Evolutionary conservation across 2,888 invertebrate genomes (phyloP).

Genomic region (Eutolmus rufibarbis): DNA sequence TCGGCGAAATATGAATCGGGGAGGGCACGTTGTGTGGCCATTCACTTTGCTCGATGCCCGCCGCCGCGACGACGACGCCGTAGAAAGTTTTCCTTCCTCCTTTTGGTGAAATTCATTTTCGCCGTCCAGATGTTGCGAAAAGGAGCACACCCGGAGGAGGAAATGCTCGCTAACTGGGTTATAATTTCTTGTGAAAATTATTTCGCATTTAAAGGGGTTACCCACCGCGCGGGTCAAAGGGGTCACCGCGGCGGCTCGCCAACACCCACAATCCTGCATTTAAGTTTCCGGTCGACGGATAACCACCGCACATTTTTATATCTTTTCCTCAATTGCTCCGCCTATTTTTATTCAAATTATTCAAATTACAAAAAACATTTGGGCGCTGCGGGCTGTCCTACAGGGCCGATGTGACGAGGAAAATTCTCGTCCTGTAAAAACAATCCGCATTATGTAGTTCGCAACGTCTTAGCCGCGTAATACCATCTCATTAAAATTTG

Average conservation of each 20-base stretch:
- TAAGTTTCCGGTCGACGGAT: background rate
- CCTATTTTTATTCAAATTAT: background rate
- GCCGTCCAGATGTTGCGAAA: constrained; percentile 1
- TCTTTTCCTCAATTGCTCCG: background rate
- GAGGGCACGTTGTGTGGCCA: background rate
- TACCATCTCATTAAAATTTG: too few species aligned
- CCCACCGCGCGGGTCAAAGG: background rate
- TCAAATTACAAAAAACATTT: background rate
- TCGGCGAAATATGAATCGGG: background rate
- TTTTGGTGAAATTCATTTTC: background rate
- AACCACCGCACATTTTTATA: background rate
- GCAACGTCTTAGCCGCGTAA: too few species aligned
- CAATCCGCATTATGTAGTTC: too few species aligned
- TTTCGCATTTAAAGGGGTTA: background rate
- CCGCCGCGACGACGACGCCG: background rate
- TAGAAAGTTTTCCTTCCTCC: background rate
- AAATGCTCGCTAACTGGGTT: constrained; percentile 7
- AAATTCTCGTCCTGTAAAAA: background rate
- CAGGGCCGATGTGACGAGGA: background rate
- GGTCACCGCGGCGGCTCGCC: background rate
- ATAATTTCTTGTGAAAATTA: constrained; percentile 17
- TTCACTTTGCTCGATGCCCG: background rate
- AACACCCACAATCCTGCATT: background rate
- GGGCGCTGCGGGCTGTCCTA: background rate
- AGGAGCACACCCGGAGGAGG: background rate